Conservation (phyloP, 2,797 vertebrate genomes). For the Pristis pectinata region DNA sequence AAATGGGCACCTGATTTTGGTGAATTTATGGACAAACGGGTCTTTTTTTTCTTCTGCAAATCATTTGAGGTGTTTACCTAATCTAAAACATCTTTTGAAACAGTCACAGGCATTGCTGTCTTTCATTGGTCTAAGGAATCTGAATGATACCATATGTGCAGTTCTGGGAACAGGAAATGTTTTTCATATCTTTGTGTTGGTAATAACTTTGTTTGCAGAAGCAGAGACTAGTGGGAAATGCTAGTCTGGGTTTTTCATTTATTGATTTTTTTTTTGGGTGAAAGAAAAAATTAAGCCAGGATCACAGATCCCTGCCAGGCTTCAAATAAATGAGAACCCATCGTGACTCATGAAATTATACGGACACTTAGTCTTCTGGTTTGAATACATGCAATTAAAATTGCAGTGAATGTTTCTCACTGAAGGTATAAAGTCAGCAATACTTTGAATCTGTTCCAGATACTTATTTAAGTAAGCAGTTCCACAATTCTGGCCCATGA, state of each 20-base stretch:
- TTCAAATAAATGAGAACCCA: not conserved
- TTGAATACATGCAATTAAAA: not conserved
- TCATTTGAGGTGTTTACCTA: not conserved
- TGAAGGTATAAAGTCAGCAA: not conserved
- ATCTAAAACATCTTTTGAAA: constrained; percentile 7
- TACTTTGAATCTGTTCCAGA: not conserved
- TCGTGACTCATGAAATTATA: not conserved
- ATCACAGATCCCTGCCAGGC: not conserved
- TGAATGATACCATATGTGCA: constrained; percentile 31
- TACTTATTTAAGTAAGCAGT: not conserved
- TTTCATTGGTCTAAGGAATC: not conserved
- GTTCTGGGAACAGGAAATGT: constrained; percentile 9
- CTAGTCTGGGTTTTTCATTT: not conserved
- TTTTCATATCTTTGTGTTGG: constrained; percentile 19
- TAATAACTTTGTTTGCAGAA: not conserved
- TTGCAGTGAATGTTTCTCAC: not conserved
- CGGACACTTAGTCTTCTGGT: not conserved
- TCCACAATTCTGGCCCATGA: not conserved
- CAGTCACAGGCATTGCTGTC: not conserved
- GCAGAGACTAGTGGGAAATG: not conserved
- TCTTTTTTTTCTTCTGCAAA: not conserved
- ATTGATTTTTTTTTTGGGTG: not conserved
- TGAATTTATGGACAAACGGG: not conserved
- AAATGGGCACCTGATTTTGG: not conserved
- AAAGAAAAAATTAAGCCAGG: not conserved